phyloP scores from a whole-genome alignment of 2,888 invertebrate species.

The Heterodera filipjevi region DNA sequence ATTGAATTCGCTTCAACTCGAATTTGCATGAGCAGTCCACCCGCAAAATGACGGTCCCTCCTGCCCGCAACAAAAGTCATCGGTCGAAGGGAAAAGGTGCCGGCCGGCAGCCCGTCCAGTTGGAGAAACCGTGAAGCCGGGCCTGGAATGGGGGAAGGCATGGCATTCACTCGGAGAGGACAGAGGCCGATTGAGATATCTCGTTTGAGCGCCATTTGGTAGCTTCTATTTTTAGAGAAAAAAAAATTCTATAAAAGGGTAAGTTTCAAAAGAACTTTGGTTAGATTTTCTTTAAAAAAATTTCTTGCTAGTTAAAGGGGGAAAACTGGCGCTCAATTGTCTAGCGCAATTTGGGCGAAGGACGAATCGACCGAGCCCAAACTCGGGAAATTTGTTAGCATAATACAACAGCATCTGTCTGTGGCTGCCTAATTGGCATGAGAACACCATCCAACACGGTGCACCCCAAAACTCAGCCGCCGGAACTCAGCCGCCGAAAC shows the following conservation, averaged over 20 bases:
- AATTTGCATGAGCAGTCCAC: constrained; percentile 71
- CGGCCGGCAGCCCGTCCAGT: constrained; percentile 79
- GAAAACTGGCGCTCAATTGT: no score
- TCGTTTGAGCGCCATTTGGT: no score
- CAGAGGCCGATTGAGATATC: no score
- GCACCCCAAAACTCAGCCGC: no score
- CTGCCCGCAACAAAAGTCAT: constrained; percentile 83
- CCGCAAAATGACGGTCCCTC: constrained; percentile 84
- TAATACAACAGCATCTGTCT: neutral
- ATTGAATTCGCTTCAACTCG: constrained; percentile 48
- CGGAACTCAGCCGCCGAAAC: no score
- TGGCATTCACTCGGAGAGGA: no score
- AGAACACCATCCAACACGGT: no score
- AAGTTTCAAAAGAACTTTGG: no score
- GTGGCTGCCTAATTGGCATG: no score
- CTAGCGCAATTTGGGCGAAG: no score
- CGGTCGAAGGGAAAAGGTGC: constrained; percentile 79
- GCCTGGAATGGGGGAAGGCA: constrained; percentile 72
- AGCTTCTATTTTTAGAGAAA: constrained; percentile 25
- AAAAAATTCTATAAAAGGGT: neutral
- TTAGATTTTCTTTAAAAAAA: no score
- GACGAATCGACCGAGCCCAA: neutral
- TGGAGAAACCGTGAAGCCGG: constrained; percentile 85
- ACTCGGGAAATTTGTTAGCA: neutral
- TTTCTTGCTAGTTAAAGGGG: no score